Conservation (phyloP, 2,888 invertebrate genomes). For the Drosophila atripex region DNA sequence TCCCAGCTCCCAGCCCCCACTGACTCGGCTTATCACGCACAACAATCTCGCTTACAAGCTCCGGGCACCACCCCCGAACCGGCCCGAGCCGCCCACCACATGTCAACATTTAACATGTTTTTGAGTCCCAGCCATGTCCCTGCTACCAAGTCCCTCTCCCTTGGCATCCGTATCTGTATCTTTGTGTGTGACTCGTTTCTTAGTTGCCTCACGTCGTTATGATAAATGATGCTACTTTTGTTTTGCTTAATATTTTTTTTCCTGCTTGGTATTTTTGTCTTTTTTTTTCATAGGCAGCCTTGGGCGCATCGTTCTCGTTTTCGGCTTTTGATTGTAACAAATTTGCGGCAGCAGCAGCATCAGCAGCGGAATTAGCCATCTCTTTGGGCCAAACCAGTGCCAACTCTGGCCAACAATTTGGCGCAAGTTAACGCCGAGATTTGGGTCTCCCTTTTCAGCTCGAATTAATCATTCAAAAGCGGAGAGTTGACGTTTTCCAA, state of each 20-base stretch:
- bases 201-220: conserved; percentile 68
- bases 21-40: conserved; percentile 55
- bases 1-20: not conserved
- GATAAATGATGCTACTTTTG: conserved; percentile 70
- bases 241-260: conserved; percentile 59
- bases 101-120: conserved; percentile 75
- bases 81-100: conserved; percentile 60
- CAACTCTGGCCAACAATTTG: conserved; percentile 45
- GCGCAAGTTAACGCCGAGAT: conserved; percentile 57
- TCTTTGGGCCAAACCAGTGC: conserved; percentile 62
- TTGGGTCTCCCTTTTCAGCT: conserved; percentile 40
- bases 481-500: conserved; percentile 50
- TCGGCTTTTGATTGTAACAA: conserved; percentile 71
- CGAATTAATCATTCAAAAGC: conserved; percentile 70
- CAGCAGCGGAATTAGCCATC: conserved; percentile 59
- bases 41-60: conserved; percentile 62
- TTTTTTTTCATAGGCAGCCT: conserved; percentile 31
- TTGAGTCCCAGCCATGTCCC: conserved; percentile 54
- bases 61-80: conserved; percentile 35
- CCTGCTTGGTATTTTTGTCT: conserved; percentile 27
- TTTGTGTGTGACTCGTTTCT: conserved; percentile 48
- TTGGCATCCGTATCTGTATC: conserved; percentile 40
- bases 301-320: conserved; percentile 53
- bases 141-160: conserved; percentile 3
- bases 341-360: conserved; percentile 58